Percentiles rank a stretch among this genome's conserved stretches.
Conservation (phyloP, 2,888 invertebrate species). For the Parasteatoda lunata region DNA sequence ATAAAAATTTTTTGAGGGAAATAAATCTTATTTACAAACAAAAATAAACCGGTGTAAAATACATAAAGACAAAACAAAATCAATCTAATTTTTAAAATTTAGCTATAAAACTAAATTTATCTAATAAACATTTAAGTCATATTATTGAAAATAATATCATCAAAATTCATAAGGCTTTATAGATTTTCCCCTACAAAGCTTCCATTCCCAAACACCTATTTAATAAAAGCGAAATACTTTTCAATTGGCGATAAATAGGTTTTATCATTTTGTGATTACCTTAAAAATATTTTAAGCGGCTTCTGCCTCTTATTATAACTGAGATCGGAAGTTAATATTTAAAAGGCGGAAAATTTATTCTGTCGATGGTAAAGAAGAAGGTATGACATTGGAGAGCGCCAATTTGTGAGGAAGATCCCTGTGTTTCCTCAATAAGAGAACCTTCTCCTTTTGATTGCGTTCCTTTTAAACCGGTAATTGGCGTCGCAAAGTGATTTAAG, state of each 20-base stretch:
- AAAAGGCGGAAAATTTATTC: conserved; percentile 38
- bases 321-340: conserved; percentile 55
- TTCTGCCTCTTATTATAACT: conserved; percentile 14
- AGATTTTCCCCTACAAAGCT: too few relatives aligned
- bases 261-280: neutral
- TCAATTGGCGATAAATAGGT: conserved; percentile 1
- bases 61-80: too few relatives aligned
- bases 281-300: neutral
- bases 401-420: neutral
- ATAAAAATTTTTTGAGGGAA: too few relatives aligned
- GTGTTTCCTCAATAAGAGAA: neutral
- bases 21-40: too few relatives aligned
- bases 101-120: too few relatives aligned
- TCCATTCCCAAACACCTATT: too few relatives aligned
- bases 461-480: conserved; percentile 38
- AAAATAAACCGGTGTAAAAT: too few relatives aligned
- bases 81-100: too few relatives aligned
- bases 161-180: too few relatives aligned
- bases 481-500: conserved; percentile 48
- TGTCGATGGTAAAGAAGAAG: conserved; percentile 30
- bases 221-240: neutral
- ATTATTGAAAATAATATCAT: too few relatives aligned
- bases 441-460: neutral
- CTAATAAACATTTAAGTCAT: too few relatives aligned
- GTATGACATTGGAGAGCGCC: conserved; percentile 2